Conservation (phyloP, 2,888 invertebrate genomes). For the Mimachlamys varia region DNA sequence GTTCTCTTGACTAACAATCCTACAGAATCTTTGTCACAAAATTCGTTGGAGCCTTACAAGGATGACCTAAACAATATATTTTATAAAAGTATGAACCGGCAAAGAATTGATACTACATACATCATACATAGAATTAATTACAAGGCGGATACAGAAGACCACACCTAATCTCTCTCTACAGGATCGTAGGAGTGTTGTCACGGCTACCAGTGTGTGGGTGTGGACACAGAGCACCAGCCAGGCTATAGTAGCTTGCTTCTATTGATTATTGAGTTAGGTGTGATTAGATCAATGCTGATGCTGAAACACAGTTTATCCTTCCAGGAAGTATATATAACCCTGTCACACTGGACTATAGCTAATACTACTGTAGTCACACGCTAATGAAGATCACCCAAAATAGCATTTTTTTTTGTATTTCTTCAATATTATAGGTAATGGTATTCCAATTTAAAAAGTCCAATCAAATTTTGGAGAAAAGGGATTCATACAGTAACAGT, state of each 20-base stretch:
- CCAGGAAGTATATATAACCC: no score
- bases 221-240: neutral
- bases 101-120: neutral
- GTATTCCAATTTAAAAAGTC: no score
- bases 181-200: neutral
- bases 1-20: no score
- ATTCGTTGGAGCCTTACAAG: neutral
- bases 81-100: neutral
- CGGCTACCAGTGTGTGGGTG: neutral
- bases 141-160: neutral
- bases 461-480: no score
- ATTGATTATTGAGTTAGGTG: constrained; percentile 25
- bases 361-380: no score
- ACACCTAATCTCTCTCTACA: neutral
- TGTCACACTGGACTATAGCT: no score
- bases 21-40: neutral
- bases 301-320: no score
- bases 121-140: neutral
- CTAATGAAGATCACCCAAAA: no score
- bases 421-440: no score
- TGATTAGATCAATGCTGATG: neutral
- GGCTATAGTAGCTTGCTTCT: neutral
- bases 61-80: neutral
- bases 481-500: no score
- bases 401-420: no score